Conservation (phyloP, 2,888 invertebrate species). For the Lymantria dispar region DNA sequence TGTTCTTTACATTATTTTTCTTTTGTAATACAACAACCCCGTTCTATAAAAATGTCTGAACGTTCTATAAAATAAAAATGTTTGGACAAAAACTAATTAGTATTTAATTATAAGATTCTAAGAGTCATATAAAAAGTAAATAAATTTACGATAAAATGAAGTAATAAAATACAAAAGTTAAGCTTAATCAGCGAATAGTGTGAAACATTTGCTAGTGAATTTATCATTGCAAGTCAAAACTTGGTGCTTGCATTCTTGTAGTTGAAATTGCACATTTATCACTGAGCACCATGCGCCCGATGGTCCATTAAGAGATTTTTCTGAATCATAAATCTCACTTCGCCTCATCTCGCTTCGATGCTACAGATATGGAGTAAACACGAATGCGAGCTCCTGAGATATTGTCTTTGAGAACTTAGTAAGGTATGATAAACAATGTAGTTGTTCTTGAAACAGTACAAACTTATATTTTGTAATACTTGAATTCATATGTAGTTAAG, state of each 20-base stretch:
- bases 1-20: no score
- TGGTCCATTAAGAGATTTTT: slow-evolving; percentile 81
- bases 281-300: slow-evolving; percentile 69
- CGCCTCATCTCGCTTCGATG: slow-evolving; percentile 75
- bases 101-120: no score
- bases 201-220: slow-evolving; percentile 64
- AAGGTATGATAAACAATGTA: slow-evolving; percentile 31
- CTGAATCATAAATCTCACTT: slow-evolving; percentile 81
- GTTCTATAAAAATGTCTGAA: no score
- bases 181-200: slow-evolving; percentile 55
- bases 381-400: slow-evolving; percentile 41
- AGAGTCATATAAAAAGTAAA: no score
- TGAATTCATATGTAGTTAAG: slow-evolving; percentile 1
- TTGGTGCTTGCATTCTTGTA: slow-evolving; percentile 76
- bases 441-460: slow-evolving; percentile 8
- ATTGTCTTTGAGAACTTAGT: slow-evolving; percentile 31
- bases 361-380: slow-evolving; percentile 71
- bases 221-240: slow-evolving; percentile 76
- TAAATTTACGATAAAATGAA: background rate
- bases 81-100: no score
- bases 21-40: no score
- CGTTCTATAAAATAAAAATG: no score
- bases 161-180: slow-evolving; percentile 6
- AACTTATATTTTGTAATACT: slow-evolving; percentile 3
- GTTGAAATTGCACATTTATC: slow-evolving; percentile 82